A percentile compares a stretch with the other conserved stretches of the same genome.
These are phyloP conservation scores for Hydrotaea cyrtoneurina DNA, from an alignment of 2,888 invertebrate species.

Conservation along the genomic window DNA sequence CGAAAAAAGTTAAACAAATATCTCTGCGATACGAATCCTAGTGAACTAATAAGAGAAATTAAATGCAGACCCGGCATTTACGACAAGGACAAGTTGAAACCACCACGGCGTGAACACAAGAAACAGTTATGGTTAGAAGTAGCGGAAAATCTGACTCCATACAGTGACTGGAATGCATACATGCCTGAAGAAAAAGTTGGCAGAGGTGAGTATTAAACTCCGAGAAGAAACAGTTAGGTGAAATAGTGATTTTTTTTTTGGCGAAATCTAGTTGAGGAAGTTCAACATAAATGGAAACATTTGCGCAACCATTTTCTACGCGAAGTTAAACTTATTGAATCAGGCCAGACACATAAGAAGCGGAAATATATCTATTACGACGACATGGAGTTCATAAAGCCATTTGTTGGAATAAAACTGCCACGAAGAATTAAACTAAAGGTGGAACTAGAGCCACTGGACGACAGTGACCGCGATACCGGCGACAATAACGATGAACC, in stretches of 20 bases:
- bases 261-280: constrained; percentile 45
- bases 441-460: no score
- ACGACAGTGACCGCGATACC: not conserved
- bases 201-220: constrained; percentile 33
- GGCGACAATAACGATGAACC: constrained; percentile 12
- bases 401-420: constrained; percentile 45
- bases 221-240: no score
- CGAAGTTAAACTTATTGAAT: constrained; percentile 39
- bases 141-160: constrained; percentile 55
- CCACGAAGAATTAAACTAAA: not conserved
- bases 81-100: constrained; percentile 46
- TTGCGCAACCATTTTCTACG: constrained; percentile 49
- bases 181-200: constrained; percentile 50
- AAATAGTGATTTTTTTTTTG: no score
- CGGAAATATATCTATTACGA: constrained; percentile 56
- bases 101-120: constrained; percentile 52
- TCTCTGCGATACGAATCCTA: constrained; percentile 53
- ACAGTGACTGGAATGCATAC: constrained; percentile 57
- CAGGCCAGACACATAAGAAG: constrained; percentile 31
- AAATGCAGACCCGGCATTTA: constrained; percentile 58
- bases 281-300: constrained; percentile 45
- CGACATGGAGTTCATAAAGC: constrained; percentile 58
- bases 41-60: constrained; percentile 60
- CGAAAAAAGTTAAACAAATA: not conserved
- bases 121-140: constrained; percentile 60